Conservation (phyloP, 2,113 vertebrate genomes). For the Albula goreensis region DNA sequence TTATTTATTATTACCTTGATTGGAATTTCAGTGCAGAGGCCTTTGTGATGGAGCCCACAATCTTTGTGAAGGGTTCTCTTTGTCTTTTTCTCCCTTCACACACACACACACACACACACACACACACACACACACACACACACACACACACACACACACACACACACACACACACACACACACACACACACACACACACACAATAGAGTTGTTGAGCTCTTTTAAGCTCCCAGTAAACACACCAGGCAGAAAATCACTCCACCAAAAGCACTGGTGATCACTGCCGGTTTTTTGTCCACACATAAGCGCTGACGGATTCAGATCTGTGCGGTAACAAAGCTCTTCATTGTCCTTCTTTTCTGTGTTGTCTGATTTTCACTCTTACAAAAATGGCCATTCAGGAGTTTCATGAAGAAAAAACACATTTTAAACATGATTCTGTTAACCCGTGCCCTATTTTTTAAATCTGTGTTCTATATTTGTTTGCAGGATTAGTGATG, state of each 20-base stretch:
- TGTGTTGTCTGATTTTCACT: neutral
- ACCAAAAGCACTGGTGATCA: neutral
- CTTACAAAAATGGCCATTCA: constrained; percentile 10
- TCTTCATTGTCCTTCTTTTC: neutral
- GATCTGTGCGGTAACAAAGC: neutral
- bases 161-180: neutral
- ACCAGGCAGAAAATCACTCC: constrained; percentile 6
- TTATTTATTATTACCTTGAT: neutral
- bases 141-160: neutral
- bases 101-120: constrained; percentile 25
- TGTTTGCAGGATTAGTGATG: neutral
- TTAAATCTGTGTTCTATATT: neutral
- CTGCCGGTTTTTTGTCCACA: neutral
- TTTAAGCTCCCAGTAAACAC: neutral
- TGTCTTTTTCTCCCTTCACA: neutral
- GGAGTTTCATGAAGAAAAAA: neutral
- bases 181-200: neutral
- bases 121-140: neutral
- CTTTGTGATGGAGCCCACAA: neutral
- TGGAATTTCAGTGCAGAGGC: neutral
- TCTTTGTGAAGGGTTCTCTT: neutral
- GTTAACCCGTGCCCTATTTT: neutral
- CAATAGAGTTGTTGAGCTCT: neutral
- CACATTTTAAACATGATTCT: neutral
- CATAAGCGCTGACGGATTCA: neutral